Conservation (phyloP, 2,113 vertebrate species). For the Apodemus speciosus region DNA sequence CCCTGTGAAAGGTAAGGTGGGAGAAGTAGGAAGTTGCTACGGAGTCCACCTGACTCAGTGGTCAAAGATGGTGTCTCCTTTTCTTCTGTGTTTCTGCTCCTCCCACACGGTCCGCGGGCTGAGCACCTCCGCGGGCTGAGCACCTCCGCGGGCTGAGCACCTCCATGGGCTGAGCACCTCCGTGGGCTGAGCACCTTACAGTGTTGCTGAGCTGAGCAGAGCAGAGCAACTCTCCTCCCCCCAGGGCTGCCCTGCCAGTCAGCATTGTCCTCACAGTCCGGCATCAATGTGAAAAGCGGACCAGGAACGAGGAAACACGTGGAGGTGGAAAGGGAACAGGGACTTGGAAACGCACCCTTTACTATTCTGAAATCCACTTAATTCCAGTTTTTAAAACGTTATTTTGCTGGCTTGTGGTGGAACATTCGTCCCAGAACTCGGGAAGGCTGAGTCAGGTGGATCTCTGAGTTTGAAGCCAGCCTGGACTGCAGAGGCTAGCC, state of each 20-base stretch:
- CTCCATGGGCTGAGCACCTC: no score
- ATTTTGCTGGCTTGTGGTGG: not conserved
- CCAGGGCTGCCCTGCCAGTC: not conserved
- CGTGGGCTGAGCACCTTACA: no score
- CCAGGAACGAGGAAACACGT: not conserved
- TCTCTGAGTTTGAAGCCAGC: not conserved
- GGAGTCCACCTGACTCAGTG: fast-evolving
- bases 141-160: no score
- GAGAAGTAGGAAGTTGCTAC: not conserved
- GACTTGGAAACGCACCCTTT: not conserved
- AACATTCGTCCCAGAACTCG: not conserved
- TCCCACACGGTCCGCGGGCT: fast-evolving
- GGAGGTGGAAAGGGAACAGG: no score
- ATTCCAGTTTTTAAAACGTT: not conserved
- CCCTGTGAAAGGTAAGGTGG: not conserved
- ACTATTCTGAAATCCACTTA: not conserved
- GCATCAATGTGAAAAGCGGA: not conserved
- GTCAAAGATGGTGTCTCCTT: not conserved
- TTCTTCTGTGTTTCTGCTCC: not conserved
- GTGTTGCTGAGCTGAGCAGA: not conserved
- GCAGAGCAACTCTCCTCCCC: not conserved
- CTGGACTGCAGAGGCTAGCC: not conserved
- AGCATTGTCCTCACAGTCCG: not conserved
- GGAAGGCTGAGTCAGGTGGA: not conserved
- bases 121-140: no score